These are phyloP conservation scores for Rhagophthalmus giganteus DNA, from an alignment of 2,888 invertebrate genomes.

Conservation along the genomic window DNA sequence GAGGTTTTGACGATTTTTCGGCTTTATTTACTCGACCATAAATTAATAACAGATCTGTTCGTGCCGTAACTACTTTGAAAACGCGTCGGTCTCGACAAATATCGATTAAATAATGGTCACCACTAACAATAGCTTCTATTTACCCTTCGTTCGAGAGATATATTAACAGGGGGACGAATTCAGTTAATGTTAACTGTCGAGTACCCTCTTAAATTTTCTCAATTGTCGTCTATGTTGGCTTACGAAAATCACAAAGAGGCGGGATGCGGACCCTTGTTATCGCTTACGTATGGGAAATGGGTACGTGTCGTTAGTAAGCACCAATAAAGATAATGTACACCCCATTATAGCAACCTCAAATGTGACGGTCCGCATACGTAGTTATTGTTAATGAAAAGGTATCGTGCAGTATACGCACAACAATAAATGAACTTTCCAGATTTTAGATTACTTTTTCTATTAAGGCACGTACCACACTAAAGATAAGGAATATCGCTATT, in stretches of 20 bases:
- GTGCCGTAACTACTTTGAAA: too few species aligned
- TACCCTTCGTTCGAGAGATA: slow-evolving; percentile 10
- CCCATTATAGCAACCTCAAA: slow-evolving; percentile 7
- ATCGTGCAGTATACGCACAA: too few species aligned
- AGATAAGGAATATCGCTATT: too few species aligned
- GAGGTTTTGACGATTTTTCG: too few species aligned
- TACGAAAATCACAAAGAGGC: slow-evolving; percentile 26
- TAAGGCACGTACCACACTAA: too few species aligned
- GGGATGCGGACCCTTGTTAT: slow-evolving; percentile 23
- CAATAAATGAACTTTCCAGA: too few species aligned
- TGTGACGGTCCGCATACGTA: background rate
- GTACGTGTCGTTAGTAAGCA: slow-evolving; percentile 18
- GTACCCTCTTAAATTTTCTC: slow-evolving; percentile 26
- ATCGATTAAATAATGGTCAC: background rate
- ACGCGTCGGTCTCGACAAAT: too few species aligned
- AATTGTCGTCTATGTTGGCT: slow-evolving; percentile 25
- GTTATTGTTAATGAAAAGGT: slow-evolving; percentile 11
- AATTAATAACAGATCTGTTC: too few species aligned
- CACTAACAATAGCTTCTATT: background rate
- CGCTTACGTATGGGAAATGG: slow-evolving; percentile 23
- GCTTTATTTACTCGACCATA: too few species aligned
- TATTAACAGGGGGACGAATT: slow-evolving; percentile 18
- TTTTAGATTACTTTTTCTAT: too few species aligned
- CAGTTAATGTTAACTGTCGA: slow-evolving; percentile 22
- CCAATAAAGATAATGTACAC: slow-evolving; percentile 17